Evolutionary conservation across 2,797 vertebrate genomes (phyloP).

Genomic region (Gallirallus australis): DNA sequence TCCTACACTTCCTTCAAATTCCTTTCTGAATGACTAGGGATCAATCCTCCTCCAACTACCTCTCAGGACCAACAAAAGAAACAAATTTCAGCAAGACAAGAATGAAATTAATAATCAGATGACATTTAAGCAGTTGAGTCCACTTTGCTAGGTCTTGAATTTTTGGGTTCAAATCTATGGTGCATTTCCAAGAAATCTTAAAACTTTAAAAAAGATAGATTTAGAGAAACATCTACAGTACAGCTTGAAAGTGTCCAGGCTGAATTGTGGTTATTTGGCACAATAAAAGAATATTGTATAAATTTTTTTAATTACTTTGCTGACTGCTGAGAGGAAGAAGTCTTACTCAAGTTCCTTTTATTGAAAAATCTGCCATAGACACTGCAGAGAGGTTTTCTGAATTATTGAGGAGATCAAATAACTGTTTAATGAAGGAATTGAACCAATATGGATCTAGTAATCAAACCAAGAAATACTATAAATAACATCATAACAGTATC

Average conservation of each 20-base stretch:
- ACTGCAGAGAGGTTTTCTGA: background rate
- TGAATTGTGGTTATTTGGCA: background rate
- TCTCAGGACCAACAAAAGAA: background rate
- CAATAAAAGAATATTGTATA: background rate
- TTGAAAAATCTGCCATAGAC: background rate
- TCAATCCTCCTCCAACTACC: background rate
- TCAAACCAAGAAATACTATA: background rate
- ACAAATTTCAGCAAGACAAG: background rate
- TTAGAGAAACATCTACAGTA: background rate
- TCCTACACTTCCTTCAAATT: background rate
- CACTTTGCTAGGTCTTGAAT: background rate
- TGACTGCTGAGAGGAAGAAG: background rate
- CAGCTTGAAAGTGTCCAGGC: background rate
- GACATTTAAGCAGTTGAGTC: background rate
- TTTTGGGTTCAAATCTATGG: background rate
- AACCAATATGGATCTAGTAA: background rate
- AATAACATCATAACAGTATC: background rate
- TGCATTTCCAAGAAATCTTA: background rate
- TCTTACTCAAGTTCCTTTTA: background rate
- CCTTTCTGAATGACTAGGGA: background rate
- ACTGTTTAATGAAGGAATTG: background rate
- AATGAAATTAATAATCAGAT: background rate
- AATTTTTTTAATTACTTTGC: background rate
- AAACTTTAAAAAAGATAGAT: background rate
- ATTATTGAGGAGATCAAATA: background rate